phyloP scores from a whole-genome alignment of 2,113 vertebrate genomes.

The Holacanthus passer region DNA sequence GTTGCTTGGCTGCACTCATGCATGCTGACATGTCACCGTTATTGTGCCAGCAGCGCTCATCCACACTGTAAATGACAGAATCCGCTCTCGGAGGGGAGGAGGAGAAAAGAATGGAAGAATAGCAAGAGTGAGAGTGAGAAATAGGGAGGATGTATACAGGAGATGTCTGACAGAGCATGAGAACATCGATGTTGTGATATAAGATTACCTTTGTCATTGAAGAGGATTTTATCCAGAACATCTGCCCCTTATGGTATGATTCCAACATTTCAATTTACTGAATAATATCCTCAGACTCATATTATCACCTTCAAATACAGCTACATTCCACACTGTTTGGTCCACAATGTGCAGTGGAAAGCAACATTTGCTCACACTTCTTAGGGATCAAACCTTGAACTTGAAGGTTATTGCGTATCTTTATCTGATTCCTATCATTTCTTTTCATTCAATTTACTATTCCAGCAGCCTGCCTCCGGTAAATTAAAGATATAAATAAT shows the following conservation, averaged over 20 bases:
- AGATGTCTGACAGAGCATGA: neutral
- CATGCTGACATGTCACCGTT: conserved; percentile 44
- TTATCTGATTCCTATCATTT: neutral
- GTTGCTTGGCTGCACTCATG: conserved; percentile 34
- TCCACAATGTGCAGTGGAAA: too few relatives aligned
- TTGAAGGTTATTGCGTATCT: neutral
- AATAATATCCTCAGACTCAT: neutral
- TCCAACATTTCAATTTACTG: neutral
- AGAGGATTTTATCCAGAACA: neutral
- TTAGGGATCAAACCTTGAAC: neutral
- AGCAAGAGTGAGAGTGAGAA: neutral
- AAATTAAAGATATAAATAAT: conserved; percentile 9
- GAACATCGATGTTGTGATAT: neutral
- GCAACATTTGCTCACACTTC: neutral
- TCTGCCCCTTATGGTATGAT: neutral
- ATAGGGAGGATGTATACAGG: neutral
- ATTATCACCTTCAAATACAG: neutral
- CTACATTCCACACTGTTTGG: neutral
- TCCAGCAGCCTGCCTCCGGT: neutral
- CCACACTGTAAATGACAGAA: conserved; percentile 28
- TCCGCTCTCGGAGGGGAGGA: neutral
- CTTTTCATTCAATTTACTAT: neutral
- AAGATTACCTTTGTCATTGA: neutral
- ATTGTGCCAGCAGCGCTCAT: conserved; percentile 31
- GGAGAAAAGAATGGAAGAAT: neutral